Evolutionary conservation across 2,888 invertebrate species (phyloP), one percentile per base, ranked within the genome.

Genomic region (Siphlonurus alternatus): DNA sequence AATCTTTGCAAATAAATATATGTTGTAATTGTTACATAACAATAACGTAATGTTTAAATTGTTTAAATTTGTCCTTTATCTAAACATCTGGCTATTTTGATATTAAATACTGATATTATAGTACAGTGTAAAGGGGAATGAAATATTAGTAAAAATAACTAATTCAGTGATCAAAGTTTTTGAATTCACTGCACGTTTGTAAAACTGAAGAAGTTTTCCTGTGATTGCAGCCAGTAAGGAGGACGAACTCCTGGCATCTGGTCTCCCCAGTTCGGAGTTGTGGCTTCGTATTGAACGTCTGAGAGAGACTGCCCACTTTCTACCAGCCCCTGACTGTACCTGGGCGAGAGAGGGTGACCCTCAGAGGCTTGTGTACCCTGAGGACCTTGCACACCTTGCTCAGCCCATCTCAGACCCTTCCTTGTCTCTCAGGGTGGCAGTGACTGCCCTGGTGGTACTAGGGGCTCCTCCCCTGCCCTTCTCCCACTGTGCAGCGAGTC

Each of bases 261-360:
- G 85, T 62, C 76, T 91, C 71, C 89, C 89, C 24, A 76, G 85
- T 71, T 81, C 83, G 72, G 84, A 85, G 69, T 78, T 89, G 67
- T 90, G 89, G 90, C 76, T 84, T 68, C 81, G 89, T 66, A 82
- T 86, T 66, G 89, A 89, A 75, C 83, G 84, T 15, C 76, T 87
- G 64, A 80, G 89, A n/a, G 86, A 84, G 70, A 81, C 83, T 20
- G 84, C 81, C 70, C 85, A 86, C 75, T 89, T 87, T 81, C 77
- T 86, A 53, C 83, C 86, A 1, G 71, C 74, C 7, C 74, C 73
- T 25, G 76, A 76, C 59, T 54, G 38, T n/a, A 62, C 38, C 38
- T 38, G 60, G 51, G 64, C 59, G 18, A 19, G 38, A 24, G 71
- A 74, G 53, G 71, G 76, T n/a, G 77, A 75, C 68, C 80, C 86